phyloP scores from a whole-genome alignment of 2,888 invertebrate species.

The Augiades crinisus region DNA sequence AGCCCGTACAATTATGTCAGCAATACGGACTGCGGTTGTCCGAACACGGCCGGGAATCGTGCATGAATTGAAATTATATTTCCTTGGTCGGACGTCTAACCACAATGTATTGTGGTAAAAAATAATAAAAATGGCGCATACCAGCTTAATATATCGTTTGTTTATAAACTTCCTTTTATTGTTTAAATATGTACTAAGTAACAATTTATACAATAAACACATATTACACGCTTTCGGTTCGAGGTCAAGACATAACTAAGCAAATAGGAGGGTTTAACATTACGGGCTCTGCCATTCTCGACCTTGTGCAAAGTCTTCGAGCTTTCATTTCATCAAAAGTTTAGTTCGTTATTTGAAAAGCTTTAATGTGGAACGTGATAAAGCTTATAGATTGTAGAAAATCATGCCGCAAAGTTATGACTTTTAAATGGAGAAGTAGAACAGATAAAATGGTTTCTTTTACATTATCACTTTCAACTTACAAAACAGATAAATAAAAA shows the following conservation, averaged over 20 bases:
- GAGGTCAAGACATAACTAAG: constrained; percentile 4
- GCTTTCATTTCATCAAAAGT: constrained; percentile 14
- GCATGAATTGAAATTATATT: too few species aligned
- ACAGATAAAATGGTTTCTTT: too few species aligned
- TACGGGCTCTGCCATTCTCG: constrained; percentile 13
- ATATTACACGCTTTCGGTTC: background rate
- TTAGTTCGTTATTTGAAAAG: constrained; percentile 8
- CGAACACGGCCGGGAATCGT: too few species aligned
- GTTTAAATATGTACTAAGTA: background rate
- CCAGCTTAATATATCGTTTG: too few species aligned
- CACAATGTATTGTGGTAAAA: too few species aligned
- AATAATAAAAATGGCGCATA: too few species aligned
- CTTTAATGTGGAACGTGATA: background rate
- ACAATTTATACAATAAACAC: background rate
- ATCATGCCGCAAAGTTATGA: background rate
- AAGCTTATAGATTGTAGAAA: background rate
- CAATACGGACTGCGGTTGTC: too few species aligned
- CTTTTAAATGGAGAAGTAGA: too few species aligned
- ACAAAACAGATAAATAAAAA: background rate
- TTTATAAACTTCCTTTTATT: background rate
- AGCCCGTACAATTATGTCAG: too few species aligned
- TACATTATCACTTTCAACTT: background rate
- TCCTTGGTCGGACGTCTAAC: too few species aligned
- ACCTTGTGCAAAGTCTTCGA: constrained; percentile 9
- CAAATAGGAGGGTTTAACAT: constrained; percentile 3